These are phyloP conservation scores for Hypolimnas misippus DNA, from an alignment of 2,888 invertebrate species.

Conservation along the genomic window DNA sequence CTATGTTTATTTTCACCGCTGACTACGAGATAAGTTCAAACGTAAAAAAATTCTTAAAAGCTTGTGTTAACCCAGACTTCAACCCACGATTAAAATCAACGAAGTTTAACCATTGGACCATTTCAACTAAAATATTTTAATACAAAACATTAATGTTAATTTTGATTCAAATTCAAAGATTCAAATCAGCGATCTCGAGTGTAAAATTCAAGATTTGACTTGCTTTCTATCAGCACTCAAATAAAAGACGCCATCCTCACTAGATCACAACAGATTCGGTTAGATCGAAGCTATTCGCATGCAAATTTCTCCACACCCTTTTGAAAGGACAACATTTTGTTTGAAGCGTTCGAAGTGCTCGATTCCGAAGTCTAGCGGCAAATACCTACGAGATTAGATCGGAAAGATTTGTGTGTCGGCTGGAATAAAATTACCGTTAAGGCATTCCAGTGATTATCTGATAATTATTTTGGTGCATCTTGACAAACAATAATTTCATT, in stretches of 20 bases:
- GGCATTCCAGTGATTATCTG: not conserved
- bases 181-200: not conserved
- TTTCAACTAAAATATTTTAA: too few species aligned
- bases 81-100: too few species aligned
- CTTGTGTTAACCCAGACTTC: too few species aligned
- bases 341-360: not conserved
- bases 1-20: too few species aligned
- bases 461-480: too few species aligned
- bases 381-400: not conserved
- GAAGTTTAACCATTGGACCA: too few species aligned
- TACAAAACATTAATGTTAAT: not conserved
- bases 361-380: not conserved
- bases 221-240: not conserved
- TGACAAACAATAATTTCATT: too few species aligned
- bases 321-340: not conserved
- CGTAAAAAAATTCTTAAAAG: too few species aligned
- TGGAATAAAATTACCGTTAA: not conserved
- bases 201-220: not conserved
- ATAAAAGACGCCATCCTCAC: not conserved
- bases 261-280: not conserved
- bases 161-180: not conserved
- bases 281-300: not conserved
- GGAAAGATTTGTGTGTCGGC: not conserved
- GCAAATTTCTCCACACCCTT: slow-evolving; percentile 2
- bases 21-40: too few species aligned